Evolutionary conservation across 2,797 vertebrate genomes (phyloP).

Genomic region (Rhadinocentrus ornatus): DNA sequence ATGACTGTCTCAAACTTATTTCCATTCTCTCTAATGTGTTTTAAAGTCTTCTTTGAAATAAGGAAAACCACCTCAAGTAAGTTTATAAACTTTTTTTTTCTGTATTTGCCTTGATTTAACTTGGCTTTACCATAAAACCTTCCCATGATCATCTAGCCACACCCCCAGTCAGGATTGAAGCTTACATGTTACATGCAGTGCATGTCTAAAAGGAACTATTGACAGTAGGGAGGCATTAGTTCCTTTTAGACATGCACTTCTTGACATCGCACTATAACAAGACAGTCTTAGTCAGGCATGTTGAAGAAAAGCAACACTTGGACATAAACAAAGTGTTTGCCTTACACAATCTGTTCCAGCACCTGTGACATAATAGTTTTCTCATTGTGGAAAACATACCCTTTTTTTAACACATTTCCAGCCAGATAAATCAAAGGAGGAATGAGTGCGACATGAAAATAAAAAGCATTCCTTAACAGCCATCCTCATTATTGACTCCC

Average conservation of each 20-base stretch:
- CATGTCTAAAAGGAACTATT: not conserved
- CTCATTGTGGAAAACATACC: not conserved
- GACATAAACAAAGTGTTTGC: not conserved
- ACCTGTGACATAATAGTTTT: conserved; percentile 8
- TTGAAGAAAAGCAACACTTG: not conserved
- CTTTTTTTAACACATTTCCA: conserved; percentile 24
- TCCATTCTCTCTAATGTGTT: too few species aligned
- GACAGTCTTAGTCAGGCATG: too few species aligned
- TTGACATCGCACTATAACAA: too few species aligned
- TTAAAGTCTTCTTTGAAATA: too few species aligned
- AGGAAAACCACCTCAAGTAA: too few species aligned
- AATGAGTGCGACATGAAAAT: conserved; percentile 42
- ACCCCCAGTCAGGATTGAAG: not conserved
- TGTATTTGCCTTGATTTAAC: not conserved
- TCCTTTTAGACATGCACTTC: too few species aligned
- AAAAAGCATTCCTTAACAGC: conserved; percentile 7
- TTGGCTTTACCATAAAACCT: not conserved
- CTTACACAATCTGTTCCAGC: not conserved
- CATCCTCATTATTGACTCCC: conserved; percentile 39
- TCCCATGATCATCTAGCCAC: not conserved
- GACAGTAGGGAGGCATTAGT: too few species aligned
- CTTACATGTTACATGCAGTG: not conserved
- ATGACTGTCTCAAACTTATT: too few species aligned
- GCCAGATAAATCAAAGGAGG: conserved; percentile 17
- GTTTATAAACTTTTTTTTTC: not conserved